Evolutionary conservation across 2,888 invertebrate genomes (phyloP), one percentile per base, ranked within the genome.

Genomic region (Melitaea athalia): DNA sequence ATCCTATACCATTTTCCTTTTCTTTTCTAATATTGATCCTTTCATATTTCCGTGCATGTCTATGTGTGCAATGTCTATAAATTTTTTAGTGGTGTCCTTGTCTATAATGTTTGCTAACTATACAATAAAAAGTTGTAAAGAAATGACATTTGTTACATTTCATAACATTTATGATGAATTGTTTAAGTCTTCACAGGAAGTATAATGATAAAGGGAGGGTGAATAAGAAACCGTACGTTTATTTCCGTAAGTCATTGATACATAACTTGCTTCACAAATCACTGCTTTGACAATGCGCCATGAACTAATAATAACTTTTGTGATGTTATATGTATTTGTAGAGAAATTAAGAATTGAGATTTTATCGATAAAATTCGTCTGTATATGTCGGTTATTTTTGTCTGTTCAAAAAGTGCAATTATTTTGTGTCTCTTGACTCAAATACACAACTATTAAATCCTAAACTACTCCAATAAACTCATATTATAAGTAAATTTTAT

Each of bases 221-320:
- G 57, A 57, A 38, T 38, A 38, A 38, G 53, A 53, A 24, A 31
- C 6, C 12, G 31, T 53, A 12, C 38, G 38, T 38, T 38, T 5
- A 38, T 5, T 3, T 5, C 1, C 14, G 24, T 33, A 31, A 12
- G 53, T 53, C 53, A 31, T 24, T 12, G 31, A n/a, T 14, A 55
- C 53, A 55, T 55, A 55, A 33, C 53, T 55, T 14, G 33, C 31
- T 55, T 55, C 53, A 55, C 33, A 55, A 55, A 55, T 55, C 31
- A 55, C 53, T 55, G 31, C 5, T 49, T n/a, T 49, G 47, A 49
- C 31, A 55, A 12, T 33, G 31, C 53, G 24, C 24, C 14, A 12
- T 12, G 53, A 31, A 55, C 53, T 8, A n/a, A 55, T 6, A 49
- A 49, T n/a, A 55, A 6, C 10, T 24, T n/a, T 17, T 12, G 11